phyloP scores from a whole-genome alignment of 2,888 invertebrate genomes.

The Thymelicus acteon region DNA sequence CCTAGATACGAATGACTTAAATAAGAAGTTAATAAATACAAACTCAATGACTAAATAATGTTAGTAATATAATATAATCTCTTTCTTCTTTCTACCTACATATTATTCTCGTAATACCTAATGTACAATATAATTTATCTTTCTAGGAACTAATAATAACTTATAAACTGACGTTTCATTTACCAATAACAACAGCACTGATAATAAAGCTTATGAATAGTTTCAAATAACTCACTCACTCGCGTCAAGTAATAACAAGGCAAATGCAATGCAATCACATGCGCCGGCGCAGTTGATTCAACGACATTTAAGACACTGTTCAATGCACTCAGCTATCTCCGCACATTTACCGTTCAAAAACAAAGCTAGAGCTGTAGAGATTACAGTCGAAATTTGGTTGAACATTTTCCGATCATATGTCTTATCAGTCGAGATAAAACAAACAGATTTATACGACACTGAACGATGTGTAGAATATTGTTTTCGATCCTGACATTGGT shows the following conservation, averaged over 20 bases:
- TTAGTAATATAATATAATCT: too few relatives aligned
- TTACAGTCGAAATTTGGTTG: slow-evolving; percentile 45
- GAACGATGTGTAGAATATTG: slow-evolving; percentile 75
- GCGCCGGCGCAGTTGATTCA: slow-evolving; percentile 72
- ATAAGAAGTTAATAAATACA: too few relatives aligned
- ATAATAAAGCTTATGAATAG: slow-evolving; percentile 48
- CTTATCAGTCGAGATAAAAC: slow-evolving; percentile 37
- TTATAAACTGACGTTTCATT: slow-evolving; percentile 23
- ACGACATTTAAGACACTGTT: slow-evolving; percentile 59
- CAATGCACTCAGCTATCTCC: slow-evolving; percentile 43
- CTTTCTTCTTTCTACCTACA: too few relatives aligned
- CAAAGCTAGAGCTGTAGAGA: slow-evolving; percentile 29
- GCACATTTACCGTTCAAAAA: slow-evolving; percentile 30
- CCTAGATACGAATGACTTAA: too few relatives aligned
- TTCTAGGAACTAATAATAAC: slow-evolving; percentile 11
- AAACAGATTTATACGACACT: slow-evolving; percentile 70
- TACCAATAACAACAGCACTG: slow-evolving; percentile 30
- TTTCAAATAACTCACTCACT: slow-evolving; percentile 53
- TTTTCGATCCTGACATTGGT: slow-evolving; percentile 68
- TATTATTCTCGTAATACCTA: too few relatives aligned
- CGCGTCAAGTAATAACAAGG: slow-evolving; percentile 63
- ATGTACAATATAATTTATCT: background rate
- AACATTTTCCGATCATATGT: slow-evolving; percentile 9
- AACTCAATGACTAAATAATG: too few relatives aligned
- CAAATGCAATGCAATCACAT: slow-evolving; percentile 71